phyloP scores from a whole-genome alignment of 2,113 vertebrate species.

The Talpa occidentalis region DNA sequence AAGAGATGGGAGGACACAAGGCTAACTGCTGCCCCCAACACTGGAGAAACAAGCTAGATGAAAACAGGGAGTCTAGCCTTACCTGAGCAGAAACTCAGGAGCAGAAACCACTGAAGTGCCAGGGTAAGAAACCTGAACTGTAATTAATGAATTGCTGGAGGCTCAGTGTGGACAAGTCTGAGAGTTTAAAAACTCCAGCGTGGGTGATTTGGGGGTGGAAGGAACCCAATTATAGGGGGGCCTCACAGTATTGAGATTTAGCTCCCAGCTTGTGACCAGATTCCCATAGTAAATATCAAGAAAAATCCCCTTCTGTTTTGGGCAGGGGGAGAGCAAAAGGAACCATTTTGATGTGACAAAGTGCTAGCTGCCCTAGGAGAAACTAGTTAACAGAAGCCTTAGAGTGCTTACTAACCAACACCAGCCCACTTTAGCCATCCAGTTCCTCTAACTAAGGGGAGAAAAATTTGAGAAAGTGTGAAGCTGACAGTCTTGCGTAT shows the following conservation, averaged over 20 bases:
- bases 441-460: background rate
- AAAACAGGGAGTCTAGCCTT: background rate
- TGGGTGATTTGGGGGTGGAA: too few relatives aligned
- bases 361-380: background rate
- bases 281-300: background rate
- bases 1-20: background rate
- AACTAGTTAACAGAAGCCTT: background rate
- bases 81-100: background rate
- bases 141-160: background rate
- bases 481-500: background rate
- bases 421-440: background rate
- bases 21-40: background rate
- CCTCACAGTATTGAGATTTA: background rate
- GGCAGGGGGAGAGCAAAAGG: background rate
- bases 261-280: background rate
- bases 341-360: background rate
- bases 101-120: background rate
- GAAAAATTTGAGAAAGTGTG: background rate
- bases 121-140: background rate
- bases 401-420: background rate
- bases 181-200: background rate
- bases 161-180: background rate
- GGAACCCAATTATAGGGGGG: background rate
- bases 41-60: background rate
- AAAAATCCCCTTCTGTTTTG: background rate